Conservation (phyloP, 2,113 vertebrate genomes). For the Shinisaurus crocodilurus region DNA sequence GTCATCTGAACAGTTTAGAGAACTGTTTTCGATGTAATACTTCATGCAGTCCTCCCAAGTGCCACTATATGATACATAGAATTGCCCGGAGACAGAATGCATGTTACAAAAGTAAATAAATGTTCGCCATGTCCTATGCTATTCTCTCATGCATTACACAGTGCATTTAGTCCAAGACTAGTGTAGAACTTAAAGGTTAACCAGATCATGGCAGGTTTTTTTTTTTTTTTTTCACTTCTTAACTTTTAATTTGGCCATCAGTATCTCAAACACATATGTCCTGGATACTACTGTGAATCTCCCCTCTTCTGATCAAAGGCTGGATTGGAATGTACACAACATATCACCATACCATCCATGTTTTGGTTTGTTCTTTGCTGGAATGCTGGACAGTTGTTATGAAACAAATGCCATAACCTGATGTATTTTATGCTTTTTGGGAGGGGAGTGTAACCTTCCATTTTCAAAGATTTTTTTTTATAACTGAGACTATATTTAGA, state of each 20-base stretch:
- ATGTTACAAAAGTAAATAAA: conserved; percentile 7
- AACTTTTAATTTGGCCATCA: neutral
- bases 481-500: neutral
- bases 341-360: neutral
- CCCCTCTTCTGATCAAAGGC: neutral
- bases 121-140: neutral
- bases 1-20: neutral
- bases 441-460: neutral
- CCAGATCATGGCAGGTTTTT: neutral
- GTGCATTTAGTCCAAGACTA: neutral
- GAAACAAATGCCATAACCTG: neutral
- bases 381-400: neutral
- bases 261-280: neutral
- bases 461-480: neutral
- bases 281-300: neutral
- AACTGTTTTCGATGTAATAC: neutral
- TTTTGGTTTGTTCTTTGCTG: neutral
- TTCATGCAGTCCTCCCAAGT: neutral
- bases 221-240: neutral
- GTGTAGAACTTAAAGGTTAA: neutral
- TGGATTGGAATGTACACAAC: neutral
- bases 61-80: neutral
- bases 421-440: neutral
- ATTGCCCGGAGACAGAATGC: neutral
- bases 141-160: neutral